Evolutionary conservation across 1,140 invertebrate genomes (phyloP).

Genomic region (Drosophila aff.): DNA sequence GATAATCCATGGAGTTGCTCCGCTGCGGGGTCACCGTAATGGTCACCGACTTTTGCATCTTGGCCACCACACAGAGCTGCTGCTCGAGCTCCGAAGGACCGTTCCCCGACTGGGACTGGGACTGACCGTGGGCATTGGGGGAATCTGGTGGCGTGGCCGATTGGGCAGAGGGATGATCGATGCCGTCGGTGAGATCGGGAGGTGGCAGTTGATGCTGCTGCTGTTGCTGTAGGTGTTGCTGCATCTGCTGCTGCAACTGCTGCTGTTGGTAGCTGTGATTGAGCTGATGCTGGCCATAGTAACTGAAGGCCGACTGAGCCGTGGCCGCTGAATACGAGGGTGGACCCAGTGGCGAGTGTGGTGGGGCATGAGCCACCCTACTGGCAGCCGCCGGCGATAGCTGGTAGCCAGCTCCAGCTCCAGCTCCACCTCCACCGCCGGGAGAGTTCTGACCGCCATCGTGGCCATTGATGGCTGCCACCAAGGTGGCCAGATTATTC

Average conservation of each 20-base stretch:
- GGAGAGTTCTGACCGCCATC: conserved; percentile 42
- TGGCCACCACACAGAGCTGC: conserved; percentile 84
- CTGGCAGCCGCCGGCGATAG: conserved; percentile 70
- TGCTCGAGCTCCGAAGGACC: conserved; percentile 60
- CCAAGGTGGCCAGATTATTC: conserved; percentile 79
- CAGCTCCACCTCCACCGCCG: conserved; percentile 4
- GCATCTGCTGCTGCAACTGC: conserved; percentile 59
- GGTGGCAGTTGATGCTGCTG: conserved; percentile 62
- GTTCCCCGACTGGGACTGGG: conserved; percentile 14
- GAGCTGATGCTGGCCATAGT: conserved; percentile 60
- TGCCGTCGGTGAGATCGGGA: conserved; percentile 61
- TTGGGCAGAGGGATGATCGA: conserved; percentile 59
- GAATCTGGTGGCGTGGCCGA: conserved; percentile 46
- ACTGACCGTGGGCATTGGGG: conserved; percentile 24
- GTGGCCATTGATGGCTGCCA: conserved; percentile 81
- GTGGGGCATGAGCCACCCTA: conserved; percentile 61
- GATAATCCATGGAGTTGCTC: conserved; percentile 94
- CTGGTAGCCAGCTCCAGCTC: conserved; percentile 56
- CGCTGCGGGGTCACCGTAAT: conserved; percentile 89
- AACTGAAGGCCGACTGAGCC: conserved; percentile 65
- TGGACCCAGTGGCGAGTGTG: conserved; percentile 59
- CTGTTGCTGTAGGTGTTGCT: conserved; percentile 50
- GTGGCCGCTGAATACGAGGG: conserved; percentile 74
- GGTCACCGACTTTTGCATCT: conserved; percentile 87
- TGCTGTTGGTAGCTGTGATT: conserved; percentile 63